Base-by-base conservation (phyloP, 2,888 invertebrate genomes). In the Diplolepis rosae region DNA sequence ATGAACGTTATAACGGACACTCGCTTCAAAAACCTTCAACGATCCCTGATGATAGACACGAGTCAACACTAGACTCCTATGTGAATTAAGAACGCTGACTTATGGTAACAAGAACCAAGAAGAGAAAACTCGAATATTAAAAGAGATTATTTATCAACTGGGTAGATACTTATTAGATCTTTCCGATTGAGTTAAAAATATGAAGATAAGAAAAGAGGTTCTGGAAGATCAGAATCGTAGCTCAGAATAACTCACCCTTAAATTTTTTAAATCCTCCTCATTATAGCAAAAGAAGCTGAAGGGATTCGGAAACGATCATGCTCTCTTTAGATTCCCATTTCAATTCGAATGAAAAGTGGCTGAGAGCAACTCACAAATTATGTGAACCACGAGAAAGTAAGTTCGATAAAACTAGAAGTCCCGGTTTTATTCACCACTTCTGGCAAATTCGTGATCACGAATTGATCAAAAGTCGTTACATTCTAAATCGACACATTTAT, bases 321-420 rank as follows among this genome's bases (percentile, higher is more conserved):
- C 22, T 32, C 18, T 30, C 54, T 13, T 54, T 18, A 30, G 45
- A 50, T 72, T 69, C 56, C 51, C 39, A 65, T 65, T 54, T 15
- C 54, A 32, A 54, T 54, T 54, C 5, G 15, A 32, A 11, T 54
- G 54, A 54, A 54, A 54, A 54, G 32, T 56, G 32, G 11, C 13
- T 56, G 13, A 18, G 24, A 56, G 56, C 35, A 32, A 35, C 11
- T 56, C 35, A 7, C 65, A 70, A 72, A 75, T 72, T 70, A 75
- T 72, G 69, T 68, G 48, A 22, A 56, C 18, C 6, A 56, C 22
- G 54, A 56, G 35, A 56, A 56, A 56, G 35, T 56, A 35, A 35
- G 56, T 56, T 32, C n/a, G 35, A 56, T 56, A 56, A 56, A 35
- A 39, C 56, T 35, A 32, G 35, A 35, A 56, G 22, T 7, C 18